Evolutionary conservation across 2,113 vertebrate genomes (phyloP), one percentile per base, ranked within the genome.

Genomic region (Dascyllus trimaculatus): DNA sequence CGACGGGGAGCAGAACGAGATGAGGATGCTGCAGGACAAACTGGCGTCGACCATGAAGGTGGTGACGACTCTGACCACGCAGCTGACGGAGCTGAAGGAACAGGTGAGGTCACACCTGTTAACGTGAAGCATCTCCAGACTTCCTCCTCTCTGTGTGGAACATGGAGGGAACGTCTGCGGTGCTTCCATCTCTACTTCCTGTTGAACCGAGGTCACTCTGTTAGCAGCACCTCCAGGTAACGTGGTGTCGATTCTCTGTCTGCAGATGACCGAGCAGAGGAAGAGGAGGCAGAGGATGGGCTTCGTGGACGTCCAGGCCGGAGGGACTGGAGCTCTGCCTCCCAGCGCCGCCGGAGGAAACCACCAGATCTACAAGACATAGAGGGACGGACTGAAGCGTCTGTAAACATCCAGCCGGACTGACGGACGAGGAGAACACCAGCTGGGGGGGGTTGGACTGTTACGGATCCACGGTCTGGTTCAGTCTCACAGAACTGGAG

Each of bases 261-360:
- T 81, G 43, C 19, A 99, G 98, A 99, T 99, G 98, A 99, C 97
- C 0, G 98, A 99, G 91, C 98, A 99, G 92, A 95, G 98, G 91
- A 99, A 99, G 89, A 95, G 97, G 87, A 92, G 97, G 75, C 98
- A 99, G 69, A 94, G 98, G 82, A 95, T 99, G 95, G 98, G 98
- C 24, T 98, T 99, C 19, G 97, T 96, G 48, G 97, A 99, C 1
- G 97, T 96, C 15, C 98, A 99, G 88, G 71, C 68, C 0, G 92
- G 93, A 64, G 96, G 93, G 2, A 95, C 89, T 40, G 84, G 93
- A 2, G 29, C 68, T 0, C 4, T 83, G 11, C 85, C 94, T 13
- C 93, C 94, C 4, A 93, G 90, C 24, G 91, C 92, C 6, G 94
- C 88, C 0, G 93, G 93, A 46, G 94, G 93, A 61, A 95, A 94